phyloP scores from a whole-genome alignment of 2,888 invertebrate genomes.

The Drosophila limbata region DNA sequence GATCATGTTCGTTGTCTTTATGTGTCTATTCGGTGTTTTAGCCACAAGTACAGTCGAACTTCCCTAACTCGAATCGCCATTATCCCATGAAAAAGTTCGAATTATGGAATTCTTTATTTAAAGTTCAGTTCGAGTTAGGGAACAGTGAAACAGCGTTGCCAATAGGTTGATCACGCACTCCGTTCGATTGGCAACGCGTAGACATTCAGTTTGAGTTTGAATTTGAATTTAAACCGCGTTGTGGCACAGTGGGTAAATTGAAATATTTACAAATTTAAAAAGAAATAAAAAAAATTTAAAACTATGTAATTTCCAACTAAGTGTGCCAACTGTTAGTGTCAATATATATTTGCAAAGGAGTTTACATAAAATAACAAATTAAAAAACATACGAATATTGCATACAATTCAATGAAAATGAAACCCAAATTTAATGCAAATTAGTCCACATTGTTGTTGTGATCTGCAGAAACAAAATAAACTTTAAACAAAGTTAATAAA shows the following conservation, averaged over 20 bases:
- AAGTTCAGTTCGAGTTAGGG: too few relatives aligned
- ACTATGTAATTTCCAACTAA: constrained; percentile 30
- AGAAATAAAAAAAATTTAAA: constrained; percentile 6
- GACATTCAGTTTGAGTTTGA: constrained; percentile 9
- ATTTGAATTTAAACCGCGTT: constrained; percentile 1
- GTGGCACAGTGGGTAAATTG: constrained; percentile 19
- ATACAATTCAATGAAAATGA: constrained; percentile 23
- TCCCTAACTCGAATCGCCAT: too few relatives aligned
- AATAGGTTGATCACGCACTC: not conserved
- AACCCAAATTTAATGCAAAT: constrained; percentile 54
- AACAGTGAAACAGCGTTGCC: constrained; percentile 8
- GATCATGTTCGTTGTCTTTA: constrained; percentile 21
- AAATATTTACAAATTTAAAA: constrained; percentile 11
- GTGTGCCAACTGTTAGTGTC: constrained; percentile 36
- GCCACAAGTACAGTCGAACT: not conserved
- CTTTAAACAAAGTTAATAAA: constrained; percentile 58
- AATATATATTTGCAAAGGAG: constrained; percentile 51
- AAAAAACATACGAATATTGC: constrained; percentile 20
- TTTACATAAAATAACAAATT: constrained; percentile 35
- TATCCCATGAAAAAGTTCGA: too few relatives aligned
- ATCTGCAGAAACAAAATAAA: constrained; percentile 73
- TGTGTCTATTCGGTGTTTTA: constrained; percentile 29
- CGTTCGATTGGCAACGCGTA: constrained; percentile 24
- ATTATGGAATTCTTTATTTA: too few relatives aligned
- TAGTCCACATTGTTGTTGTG: constrained; percentile 81